Percentiles rank a stretch among this genome's conserved stretches.
phyloP scores from a whole-genome alignment of 23 tunicate species.

The Botrylloides violaceus region DNA sequence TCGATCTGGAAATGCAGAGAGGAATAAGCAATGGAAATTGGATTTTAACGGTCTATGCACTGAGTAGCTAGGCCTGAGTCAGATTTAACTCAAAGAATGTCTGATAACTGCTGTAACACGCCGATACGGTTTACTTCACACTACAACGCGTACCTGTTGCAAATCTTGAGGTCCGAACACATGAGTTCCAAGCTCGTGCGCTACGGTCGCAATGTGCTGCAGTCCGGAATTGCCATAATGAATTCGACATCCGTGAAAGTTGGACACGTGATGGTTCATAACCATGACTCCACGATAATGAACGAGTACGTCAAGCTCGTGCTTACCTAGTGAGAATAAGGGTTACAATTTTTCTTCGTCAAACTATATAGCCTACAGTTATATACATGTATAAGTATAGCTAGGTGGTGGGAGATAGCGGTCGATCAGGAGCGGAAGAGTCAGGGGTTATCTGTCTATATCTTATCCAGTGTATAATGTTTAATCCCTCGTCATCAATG shows the following conservation, averaged over 20 bases:
- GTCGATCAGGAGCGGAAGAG: no score
- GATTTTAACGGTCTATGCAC: not conserved
- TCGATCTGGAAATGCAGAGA: conserved; percentile 57
- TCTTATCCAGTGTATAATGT: no score
- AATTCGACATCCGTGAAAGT: conserved; percentile 55
- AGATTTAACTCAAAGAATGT: not conserved
- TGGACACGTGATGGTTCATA: conserved; percentile 43
- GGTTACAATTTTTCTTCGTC: no score
- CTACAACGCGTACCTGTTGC: conserved; percentile 40
- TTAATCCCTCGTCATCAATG: no score
- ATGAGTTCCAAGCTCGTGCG: conserved; percentile 59
- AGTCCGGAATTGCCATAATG: conserved; percentile 64
- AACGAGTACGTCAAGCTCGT: conserved; percentile 75
- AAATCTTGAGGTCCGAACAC: conserved; percentile 70
- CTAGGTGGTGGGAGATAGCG: no score
- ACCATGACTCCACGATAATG: conserved; percentile 58
- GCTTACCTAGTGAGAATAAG: not conserved
- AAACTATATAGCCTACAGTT: no score
- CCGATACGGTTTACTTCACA: no score
- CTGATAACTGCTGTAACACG: no score
- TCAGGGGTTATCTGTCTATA: no score
- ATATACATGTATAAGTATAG: no score
- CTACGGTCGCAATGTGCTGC: conserved; percentile 63
- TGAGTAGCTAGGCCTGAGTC: not conserved
- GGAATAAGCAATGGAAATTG: no score